Evolutionary conservation across 2,113 vertebrate species (phyloP).

Genomic region (Notothenia rossii): DNA sequence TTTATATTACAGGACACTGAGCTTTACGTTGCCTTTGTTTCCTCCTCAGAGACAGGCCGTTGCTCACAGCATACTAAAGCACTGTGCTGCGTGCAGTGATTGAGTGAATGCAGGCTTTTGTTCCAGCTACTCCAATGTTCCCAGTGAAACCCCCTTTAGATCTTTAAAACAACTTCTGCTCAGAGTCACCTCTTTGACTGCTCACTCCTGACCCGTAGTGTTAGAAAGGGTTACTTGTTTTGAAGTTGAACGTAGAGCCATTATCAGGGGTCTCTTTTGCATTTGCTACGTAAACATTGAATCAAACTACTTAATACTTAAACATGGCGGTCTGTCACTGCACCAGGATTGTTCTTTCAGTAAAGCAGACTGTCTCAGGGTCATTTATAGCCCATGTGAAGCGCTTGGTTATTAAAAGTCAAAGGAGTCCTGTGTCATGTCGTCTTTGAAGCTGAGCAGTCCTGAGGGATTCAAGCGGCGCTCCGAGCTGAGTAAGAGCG

Average conservation of each 20-base stretch:
- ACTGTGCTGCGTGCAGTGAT: neutral
- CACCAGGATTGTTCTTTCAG: neutral
- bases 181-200: too few species aligned
- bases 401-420: neutral
- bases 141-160: neutral
- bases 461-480: neutral
- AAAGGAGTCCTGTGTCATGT: neutral
- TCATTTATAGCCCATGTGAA: neutral
- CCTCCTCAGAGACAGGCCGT: neutral
- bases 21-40: neutral
- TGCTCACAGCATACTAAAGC: neutral
- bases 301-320: too few species aligned
- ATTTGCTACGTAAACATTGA: too few species aligned
- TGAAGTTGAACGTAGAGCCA: neutral
- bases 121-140: neutral
- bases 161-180: too few species aligned
- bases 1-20: neutral
- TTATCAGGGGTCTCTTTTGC: neutral
- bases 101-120: conserved; percentile 8
- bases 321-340: neutral
- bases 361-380: neutral
- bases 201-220: neutral
- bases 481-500: too few species aligned
- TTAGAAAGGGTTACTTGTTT: neutral
- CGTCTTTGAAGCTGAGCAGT: neutral